Evolutionary conservation across 1,140 invertebrate species (phyloP).

Genomic region (Diachasmimorpha longicaudata): DNA sequence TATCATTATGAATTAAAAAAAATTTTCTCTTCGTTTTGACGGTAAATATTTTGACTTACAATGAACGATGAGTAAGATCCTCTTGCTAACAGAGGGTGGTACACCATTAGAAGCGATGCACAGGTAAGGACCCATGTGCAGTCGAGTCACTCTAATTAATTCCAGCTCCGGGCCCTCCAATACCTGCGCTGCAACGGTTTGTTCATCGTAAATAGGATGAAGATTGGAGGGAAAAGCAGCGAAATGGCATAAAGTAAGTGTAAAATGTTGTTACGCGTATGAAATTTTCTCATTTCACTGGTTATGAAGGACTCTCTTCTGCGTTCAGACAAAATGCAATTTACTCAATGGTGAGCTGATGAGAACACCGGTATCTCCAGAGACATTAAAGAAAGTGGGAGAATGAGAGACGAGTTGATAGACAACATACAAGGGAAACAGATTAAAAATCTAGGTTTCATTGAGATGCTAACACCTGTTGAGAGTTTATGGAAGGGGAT

Average conservation of each 20-base stretch:
- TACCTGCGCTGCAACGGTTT: conserved; percentile 1
- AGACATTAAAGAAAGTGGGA: not conserved
- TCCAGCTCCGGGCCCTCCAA: conserved; percentile 62
- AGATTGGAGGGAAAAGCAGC: conserved; percentile 9
- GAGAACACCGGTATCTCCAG: conserved; percentile 18
- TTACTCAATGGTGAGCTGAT: not conserved
- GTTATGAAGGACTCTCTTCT: too few species aligned
- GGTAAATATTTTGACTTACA: conserved; percentile 66
- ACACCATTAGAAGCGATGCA: conserved; percentile 80
- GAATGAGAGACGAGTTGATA: conserved; percentile 5
- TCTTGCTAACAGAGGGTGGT: conserved; percentile 79
- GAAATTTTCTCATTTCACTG: too few species aligned
- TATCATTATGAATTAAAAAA: not conserved
- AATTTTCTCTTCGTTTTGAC: too few species aligned
- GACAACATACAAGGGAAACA: not conserved
- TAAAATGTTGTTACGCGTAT: too few species aligned
- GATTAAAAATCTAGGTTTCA: conserved; percentile 5
- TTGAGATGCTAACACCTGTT: not conserved
- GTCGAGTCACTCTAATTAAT: conserved; percentile 66
- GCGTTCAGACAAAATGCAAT: too few species aligned
- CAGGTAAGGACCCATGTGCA: conserved; percentile 72
- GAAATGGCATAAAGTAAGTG: not conserved
- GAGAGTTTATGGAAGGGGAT: not conserved
- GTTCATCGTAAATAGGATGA: conserved; percentile 53
- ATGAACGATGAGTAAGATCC: conserved; percentile 76